Percentiles rank a stretch among this genome's conserved stretches.
Conservation (phyloP, 2,888 invertebrate genomes). For the Crossocerus cetratus region DNA sequence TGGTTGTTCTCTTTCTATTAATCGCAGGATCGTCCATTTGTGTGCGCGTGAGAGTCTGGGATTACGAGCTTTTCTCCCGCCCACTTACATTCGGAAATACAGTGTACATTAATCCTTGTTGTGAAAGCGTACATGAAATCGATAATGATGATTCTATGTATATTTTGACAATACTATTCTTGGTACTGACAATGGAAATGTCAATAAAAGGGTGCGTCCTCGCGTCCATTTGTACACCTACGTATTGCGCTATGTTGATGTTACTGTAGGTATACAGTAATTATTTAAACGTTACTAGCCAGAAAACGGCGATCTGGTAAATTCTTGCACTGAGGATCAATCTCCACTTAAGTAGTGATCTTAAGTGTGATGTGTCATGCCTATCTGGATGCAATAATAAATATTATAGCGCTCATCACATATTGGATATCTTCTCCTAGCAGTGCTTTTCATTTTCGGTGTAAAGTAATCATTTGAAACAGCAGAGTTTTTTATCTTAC, state of each 20-base stretch:
- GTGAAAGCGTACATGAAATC: slow-evolving; percentile 55
- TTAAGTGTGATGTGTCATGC: slow-evolving; percentile 23
- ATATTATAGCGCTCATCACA: not conserved
- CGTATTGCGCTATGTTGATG: slow-evolving; percentile 58
- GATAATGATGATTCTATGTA: slow-evolving; percentile 65
- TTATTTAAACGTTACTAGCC: slow-evolving; percentile 10
- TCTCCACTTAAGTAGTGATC: slow-evolving; percentile 11
- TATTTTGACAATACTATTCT: slow-evolving; percentile 74
- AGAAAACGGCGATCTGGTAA: not conserved
- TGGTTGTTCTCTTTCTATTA: slow-evolving; percentile 39
- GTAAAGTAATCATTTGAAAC: not conserved
- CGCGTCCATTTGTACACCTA: slow-evolving; percentile 65
- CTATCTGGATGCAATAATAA: slow-evolving; percentile 51
- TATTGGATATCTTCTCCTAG: no score
- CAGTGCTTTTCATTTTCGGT: slow-evolving; percentile 11
- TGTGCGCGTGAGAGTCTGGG: slow-evolving; percentile 30
- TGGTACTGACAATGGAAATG: slow-evolving; percentile 55
- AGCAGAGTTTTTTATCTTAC: slow-evolving; percentile 13
- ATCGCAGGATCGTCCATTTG: slow-evolving; percentile 55
- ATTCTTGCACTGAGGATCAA: slow-evolving; percentile 7
- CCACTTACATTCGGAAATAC: slow-evolving; percentile 59
- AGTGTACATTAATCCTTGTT: slow-evolving; percentile 67
- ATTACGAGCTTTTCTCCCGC: slow-evolving; percentile 45
- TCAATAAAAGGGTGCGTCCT: slow-evolving; percentile 54
- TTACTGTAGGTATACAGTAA: slow-evolving; percentile 53